Evolutionary conservation across 2,797 vertebrate genomes (phyloP).

Genomic region (Microcaecilia unicolor): DNA sequence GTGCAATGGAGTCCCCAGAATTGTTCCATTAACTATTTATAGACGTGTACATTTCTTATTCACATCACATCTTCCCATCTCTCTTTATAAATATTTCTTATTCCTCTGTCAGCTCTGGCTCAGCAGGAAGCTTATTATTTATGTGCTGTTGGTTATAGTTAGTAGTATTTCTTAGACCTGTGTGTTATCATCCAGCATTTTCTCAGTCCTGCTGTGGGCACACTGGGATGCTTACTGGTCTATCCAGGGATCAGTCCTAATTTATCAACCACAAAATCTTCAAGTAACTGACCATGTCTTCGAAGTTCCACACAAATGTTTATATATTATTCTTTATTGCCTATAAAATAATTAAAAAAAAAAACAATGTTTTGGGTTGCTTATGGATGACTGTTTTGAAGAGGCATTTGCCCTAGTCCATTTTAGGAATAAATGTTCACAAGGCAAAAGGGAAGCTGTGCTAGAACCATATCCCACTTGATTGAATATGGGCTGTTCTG

Average conservation of each 20-base stretch:
- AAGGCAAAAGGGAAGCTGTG: too few relatives aligned
- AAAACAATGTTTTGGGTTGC: neutral
- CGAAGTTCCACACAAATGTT: neutral
- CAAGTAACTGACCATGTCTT: neutral
- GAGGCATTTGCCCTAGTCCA: too few relatives aligned
- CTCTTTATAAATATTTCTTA: too few relatives aligned
- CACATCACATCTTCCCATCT: neutral
- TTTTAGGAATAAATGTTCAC: too few relatives aligned
- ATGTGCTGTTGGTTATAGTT: neutral
- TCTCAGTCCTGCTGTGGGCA: too few relatives aligned
- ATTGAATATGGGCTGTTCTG: too few relatives aligned
- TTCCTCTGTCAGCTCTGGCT: too few relatives aligned
- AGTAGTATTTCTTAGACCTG: too few relatives aligned
- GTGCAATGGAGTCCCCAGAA: neutral
- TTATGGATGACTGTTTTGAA: too few relatives aligned
- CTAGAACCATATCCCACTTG: too few relatives aligned
- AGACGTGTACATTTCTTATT: constrained; percentile 10
- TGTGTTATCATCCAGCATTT: too few relatives aligned
- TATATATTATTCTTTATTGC: neutral
- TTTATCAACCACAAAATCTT: neutral
- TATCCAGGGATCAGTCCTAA: neutral
- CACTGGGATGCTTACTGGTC: too few relatives aligned
- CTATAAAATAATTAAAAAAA: constrained; percentile 1
- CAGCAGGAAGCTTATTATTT: neutral
- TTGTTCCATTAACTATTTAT: constrained; percentile 26